Percentiles rank a stretch among this genome's conserved stretches.
phyloP scores from a whole-genome alignment of 2,797 vertebrate species.

The Argya squamiceps region DNA sequence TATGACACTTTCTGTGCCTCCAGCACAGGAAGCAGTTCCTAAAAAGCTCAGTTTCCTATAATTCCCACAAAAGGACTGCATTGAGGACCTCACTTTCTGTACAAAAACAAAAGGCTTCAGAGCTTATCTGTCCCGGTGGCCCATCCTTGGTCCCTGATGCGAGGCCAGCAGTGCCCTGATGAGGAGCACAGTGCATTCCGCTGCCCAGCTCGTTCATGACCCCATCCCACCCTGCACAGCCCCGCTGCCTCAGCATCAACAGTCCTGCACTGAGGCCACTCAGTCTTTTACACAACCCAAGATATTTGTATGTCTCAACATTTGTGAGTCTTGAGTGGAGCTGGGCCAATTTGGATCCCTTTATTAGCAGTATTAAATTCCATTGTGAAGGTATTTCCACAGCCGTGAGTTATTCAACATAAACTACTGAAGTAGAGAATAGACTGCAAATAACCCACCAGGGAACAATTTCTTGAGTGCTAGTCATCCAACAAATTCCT shows the following conservation, averaged over 20 bases:
- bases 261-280: not conserved
- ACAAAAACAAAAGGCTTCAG: not conserved
- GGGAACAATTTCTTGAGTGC: conserved; percentile 19
- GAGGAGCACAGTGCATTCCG: fast-evolving
- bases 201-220: fast-evolving
- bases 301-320: not conserved
- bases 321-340: not conserved
- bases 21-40: not conserved
- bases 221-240: not conserved
- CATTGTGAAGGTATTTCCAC: conserved; percentile 7
- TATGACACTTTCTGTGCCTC: fast-evolving
- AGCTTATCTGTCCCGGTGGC: fast-evolving
- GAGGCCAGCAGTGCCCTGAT: not conserved
- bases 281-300: not conserved
- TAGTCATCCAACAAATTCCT: conserved; percentile 62
- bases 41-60: not conserved
- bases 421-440: conserved; percentile 52
- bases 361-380: conserved; percentile 24
- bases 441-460: conserved; percentile 12
- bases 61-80: not conserved
- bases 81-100: not conserved
- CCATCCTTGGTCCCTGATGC: fast-evolving
- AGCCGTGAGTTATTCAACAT: conserved; percentile 35
- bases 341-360: conserved; percentile 5
- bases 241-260: not conserved